Evolutionary conservation across 30 jellyfish, hydroid and myxozoan species (phyloP).

Genomic region (Aurelia sp.): DNA sequence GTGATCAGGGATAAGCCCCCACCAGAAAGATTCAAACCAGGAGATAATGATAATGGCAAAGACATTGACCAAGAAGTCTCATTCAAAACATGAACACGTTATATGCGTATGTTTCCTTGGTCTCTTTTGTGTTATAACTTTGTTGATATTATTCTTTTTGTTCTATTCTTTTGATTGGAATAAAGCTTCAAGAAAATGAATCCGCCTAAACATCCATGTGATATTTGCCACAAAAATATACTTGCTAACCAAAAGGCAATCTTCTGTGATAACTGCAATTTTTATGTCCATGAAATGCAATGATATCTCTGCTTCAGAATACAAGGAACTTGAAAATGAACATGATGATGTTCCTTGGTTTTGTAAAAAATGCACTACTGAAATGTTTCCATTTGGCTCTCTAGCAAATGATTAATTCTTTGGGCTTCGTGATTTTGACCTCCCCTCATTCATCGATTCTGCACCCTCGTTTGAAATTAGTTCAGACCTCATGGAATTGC

Average conservation of each 20-base stretch:
- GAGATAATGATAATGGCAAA: not conserved
- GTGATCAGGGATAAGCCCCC: slow-evolving; percentile 2
- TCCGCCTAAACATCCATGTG: not conserved
- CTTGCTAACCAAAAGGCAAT: too few relatives aligned
- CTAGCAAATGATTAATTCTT: too few relatives aligned
- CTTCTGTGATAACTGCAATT: not conserved
- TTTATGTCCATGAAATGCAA: slow-evolving; percentile 54
- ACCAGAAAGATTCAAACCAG: not conserved
- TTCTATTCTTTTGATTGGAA: too few relatives aligned
- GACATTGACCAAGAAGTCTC: not conserved
- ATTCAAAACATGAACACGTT: too few relatives aligned
- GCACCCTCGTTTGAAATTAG: too few relatives aligned
- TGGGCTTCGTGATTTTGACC: too few relatives aligned
- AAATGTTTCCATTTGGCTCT: slow-evolving; percentile 3
- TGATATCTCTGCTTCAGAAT: slow-evolving; percentile 30
- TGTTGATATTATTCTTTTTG: too few relatives aligned
- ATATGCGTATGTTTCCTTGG: too few relatives aligned
- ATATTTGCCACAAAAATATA: too few relatives aligned
- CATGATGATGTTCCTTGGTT: slow-evolving; percentile 29
- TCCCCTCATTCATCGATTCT: too few relatives aligned
- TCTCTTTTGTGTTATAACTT: too few relatives aligned
- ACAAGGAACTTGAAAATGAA: slow-evolving; percentile 29
- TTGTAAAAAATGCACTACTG: slow-evolving; percentile 17
- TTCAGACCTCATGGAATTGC: too few relatives aligned
- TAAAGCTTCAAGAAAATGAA: not conserved